Evolutionary conservation across 2,113 vertebrate genomes (phyloP).

Genomic region (Eonycteris spelaea): DNA sequence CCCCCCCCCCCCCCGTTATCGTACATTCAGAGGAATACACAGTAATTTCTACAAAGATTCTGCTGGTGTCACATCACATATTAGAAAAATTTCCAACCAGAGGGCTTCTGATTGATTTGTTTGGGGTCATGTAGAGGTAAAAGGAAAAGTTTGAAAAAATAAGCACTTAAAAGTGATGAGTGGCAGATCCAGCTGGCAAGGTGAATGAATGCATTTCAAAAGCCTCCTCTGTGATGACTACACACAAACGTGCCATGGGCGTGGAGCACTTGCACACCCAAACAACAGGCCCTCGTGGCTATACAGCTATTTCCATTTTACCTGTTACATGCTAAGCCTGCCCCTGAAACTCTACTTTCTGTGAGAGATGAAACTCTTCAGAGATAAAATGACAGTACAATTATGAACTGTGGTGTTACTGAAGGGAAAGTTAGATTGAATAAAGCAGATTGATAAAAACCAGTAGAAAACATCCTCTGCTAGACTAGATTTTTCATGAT

Average conservation of each 20-base stretch:
- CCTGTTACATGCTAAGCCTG: neutral
- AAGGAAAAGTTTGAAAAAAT: constrained; percentile 27
- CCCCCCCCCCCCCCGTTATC: neutral
- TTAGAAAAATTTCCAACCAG: neutral
- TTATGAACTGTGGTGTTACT: neutral
- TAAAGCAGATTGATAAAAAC: neutral
- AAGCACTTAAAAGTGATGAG: constrained; percentile 31
- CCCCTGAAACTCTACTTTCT: constrained; percentile 47
- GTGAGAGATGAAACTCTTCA: constrained; percentile 34
- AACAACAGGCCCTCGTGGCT: neutral
- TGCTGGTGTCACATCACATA: neutral
- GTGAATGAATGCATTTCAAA: neutral
- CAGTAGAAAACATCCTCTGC: neutral
- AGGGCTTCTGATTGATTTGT: constrained; percentile 44
- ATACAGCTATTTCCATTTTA: neutral
- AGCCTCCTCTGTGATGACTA: neutral
- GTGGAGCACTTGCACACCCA: neutral
- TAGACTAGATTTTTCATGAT: neutral
- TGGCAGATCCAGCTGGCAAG: neutral
- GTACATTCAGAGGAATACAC: neutral
- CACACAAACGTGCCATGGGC: neutral
- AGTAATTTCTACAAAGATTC: neutral
- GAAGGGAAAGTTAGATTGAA: neutral
- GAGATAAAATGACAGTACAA: constrained; percentile 30
- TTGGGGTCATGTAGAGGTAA: constrained; percentile 44